phyloP scores from a whole-genome alignment of 2,113 vertebrate genomes.

The Pyrgilauda ruficollis region DNA sequence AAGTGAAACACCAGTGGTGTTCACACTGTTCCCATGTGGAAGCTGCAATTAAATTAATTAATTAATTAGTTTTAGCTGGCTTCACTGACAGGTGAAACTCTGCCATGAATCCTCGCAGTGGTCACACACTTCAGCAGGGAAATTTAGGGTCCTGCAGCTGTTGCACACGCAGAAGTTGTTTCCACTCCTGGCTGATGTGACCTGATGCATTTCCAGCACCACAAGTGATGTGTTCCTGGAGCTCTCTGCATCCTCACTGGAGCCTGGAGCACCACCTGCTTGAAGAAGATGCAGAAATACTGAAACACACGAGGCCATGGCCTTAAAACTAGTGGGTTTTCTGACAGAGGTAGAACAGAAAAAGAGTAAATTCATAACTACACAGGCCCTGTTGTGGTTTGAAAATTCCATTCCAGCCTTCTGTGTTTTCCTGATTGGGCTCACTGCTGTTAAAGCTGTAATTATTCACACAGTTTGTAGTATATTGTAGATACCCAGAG shows the following conservation, averaged over 20 bases:
- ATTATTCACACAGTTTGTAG: background rate
- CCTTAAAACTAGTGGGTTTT: background rate
- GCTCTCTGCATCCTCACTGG: background rate
- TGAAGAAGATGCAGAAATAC: background rate
- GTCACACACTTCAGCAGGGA: background rate
- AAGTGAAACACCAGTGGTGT: background rate
- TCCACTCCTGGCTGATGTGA: background rate
- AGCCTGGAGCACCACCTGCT: background rate
- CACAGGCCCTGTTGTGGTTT: background rate
- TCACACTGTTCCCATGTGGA: background rate
- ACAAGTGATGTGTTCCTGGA: background rate
- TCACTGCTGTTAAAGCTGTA: background rate
- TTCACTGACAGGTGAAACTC: background rate
- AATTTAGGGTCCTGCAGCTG: background rate
- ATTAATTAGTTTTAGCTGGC: background rate
- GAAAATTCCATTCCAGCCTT: background rate
- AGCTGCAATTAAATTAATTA: background rate
- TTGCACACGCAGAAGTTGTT: background rate
- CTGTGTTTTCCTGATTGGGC: background rate
- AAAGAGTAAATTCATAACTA: background rate
- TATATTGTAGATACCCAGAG: background rate
- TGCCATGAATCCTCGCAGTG: background rate
- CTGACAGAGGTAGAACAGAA: background rate
- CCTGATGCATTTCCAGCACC: background rate
- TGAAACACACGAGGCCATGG: rapidly evolving